Conservation (phyloP, 2,797 vertebrate genomes). For the Prunella strophiata region DNA sequence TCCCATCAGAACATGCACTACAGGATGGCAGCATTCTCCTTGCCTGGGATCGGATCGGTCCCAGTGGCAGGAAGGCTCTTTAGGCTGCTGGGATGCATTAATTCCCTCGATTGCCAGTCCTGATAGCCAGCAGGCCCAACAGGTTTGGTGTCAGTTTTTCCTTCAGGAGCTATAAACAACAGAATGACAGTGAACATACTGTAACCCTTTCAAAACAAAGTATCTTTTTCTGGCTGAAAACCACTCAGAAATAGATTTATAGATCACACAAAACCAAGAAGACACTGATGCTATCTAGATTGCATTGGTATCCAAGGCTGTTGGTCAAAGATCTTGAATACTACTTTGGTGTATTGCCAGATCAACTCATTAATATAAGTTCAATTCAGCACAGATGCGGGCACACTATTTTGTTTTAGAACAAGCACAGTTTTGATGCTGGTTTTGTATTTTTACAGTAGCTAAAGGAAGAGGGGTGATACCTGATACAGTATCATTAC, state of each 20-base stretch:
- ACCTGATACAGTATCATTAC: neutral
- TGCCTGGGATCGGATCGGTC: rapidly evolving
- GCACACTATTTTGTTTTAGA: neutral
- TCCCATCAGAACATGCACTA: rapidly evolving
- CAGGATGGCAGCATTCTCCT: neutral
- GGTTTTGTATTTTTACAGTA: neutral
- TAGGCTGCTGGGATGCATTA: neutral
- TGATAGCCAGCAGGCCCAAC: neutral
- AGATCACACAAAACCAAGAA: neutral
- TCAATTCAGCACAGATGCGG: neutral
- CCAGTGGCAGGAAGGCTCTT: rapidly evolving
- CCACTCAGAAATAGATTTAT: rapidly evolving
- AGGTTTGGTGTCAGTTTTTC: neutral
- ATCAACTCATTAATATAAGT: neutral
- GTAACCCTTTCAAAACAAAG: neutral
- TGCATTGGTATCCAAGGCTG: neutral
- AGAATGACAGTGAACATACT: neutral
- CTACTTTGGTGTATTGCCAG: neutral
- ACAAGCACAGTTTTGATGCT: neutral
- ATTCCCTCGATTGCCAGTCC: neutral
- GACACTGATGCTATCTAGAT: rapidly evolving
- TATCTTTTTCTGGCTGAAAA: neutral
- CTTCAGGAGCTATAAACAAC: neutral
- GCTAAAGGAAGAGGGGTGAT: neutral
- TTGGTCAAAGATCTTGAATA: neutral